These are phyloP conservation scores for Nyctalus aviator DNA, from an alignment of 2,797 vertebrate genomes.

Conservation along the genomic window DNA sequence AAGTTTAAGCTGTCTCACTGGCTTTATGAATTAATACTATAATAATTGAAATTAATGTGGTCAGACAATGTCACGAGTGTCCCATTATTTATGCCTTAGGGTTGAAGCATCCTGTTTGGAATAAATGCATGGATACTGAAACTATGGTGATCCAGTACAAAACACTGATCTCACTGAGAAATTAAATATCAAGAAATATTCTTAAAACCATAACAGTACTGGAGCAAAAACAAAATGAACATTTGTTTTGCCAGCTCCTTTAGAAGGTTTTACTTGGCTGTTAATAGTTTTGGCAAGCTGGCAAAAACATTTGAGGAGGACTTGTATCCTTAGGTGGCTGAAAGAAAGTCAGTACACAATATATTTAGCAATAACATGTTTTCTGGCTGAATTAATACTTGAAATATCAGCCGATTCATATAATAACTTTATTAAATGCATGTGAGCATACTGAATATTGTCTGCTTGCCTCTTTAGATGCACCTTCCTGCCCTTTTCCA, in stretches of 20 bases:
- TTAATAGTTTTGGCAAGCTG: background rate
- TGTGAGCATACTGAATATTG: background rate
- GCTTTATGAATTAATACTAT: constrained; percentile 71
- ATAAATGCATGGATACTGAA: background rate
- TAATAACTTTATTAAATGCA: background rate
- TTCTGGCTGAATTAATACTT: background rate
- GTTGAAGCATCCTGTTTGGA: constrained; percentile 19
- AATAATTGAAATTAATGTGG: constrained; percentile 71
- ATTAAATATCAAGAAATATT: constrained; percentile 47
- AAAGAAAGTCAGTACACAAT: background rate
- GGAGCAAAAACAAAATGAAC: background rate
- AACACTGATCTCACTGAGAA: constrained; percentile 37
- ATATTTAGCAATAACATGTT: background rate
- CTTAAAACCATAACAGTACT: background rate
- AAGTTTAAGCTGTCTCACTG: constrained; percentile 61
- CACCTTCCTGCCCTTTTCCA: background rate
- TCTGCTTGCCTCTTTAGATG: background rate
- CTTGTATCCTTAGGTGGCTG: background rate
- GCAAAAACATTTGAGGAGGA: background rate
- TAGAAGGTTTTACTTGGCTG: background rate
- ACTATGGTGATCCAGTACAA: background rate
- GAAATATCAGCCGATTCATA: background rate
- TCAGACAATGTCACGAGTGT: constrained; percentile 67
- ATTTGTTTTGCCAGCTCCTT: constrained; percentile 34
- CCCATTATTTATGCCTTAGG: constrained; percentile 6